Conservation (phyloP, 2,888 invertebrate genomes). For the Polietes domitor region DNA sequence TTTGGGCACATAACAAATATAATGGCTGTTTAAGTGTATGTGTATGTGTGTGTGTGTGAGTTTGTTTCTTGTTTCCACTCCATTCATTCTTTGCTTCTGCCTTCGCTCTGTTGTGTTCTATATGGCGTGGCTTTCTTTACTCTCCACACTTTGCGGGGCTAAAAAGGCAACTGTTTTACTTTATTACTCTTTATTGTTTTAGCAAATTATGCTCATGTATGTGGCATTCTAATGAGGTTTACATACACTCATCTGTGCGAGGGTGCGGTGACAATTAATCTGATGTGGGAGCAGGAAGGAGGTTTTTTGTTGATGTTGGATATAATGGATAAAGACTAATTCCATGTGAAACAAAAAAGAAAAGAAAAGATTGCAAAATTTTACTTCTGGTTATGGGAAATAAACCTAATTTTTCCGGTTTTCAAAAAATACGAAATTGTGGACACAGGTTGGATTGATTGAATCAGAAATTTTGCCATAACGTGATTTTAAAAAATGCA, state of each 20-base stretch:
- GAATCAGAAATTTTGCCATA: no score
- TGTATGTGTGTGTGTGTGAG: neutral
- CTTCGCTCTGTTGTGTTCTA: neutral
- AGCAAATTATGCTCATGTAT: constrained; percentile 65
- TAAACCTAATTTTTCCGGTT: no score
- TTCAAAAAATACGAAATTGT: no score
- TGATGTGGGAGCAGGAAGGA: no score
- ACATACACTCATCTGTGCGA: constrained; percentile 20
- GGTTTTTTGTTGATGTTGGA: no score
- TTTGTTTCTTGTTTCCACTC: neutral
- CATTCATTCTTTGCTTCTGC: constrained; percentile 12
- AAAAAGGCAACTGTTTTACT: constrained; percentile 53
- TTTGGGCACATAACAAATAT: constrained; percentile 2
- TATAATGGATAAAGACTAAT: no score
- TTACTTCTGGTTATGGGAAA: no score
- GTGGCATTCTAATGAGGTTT: constrained; percentile 65
- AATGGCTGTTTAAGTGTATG: neutral
- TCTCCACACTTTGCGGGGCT: neutral
- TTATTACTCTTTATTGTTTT: constrained; percentile 65
- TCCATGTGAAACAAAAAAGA: no score
- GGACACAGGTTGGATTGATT: no score
- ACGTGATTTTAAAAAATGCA: no score
- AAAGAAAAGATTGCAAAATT: no score
- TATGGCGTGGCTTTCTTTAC: constrained; percentile 5
- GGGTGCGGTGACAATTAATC: no score